Percentiles rank a stretch among this genome's conserved stretches.
Conservation (phyloP, 1,140 invertebrate species). For the Bombus pyrosoma region DNA sequence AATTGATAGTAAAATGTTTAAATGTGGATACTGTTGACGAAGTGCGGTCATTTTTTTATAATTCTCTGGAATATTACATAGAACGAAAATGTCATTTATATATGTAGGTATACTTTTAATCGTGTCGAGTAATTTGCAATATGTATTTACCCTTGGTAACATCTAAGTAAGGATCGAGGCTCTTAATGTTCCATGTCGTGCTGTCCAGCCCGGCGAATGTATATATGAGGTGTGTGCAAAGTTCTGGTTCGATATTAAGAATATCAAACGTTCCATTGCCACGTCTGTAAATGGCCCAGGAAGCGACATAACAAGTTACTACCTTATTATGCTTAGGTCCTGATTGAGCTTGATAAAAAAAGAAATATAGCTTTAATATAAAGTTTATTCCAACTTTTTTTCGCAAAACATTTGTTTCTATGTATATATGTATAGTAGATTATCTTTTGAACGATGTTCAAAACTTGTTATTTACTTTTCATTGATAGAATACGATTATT, state of each 20-base stretch:
- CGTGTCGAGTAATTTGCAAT: slow-evolving; percentile 14
- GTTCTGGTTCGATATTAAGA: slow-evolving; percentile 88
- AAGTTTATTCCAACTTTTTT: not conserved
- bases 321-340: slow-evolving; percentile 82
- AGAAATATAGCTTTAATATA: not conserved
- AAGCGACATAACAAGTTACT: slow-evolving; percentile 91
- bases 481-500: not conserved
- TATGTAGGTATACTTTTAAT: not conserved
- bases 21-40: slow-evolving; percentile 86
- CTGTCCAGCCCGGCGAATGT: slow-evolving; percentile 92
- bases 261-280: slow-evolving; percentile 85
- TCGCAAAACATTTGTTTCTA: no score
- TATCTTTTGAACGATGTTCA: not conserved
- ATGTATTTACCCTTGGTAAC: slow-evolving; percentile 86
- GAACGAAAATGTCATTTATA: not conserved
- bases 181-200: slow-evolving; percentile 85
- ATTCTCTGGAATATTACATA: slow-evolving; percentile 71
- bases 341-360: slow-evolving; percentile 13
- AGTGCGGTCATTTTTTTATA: slow-evolving; percentile 87
- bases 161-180: slow-evolving; percentile 89
- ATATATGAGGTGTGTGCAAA: slow-evolving; percentile 95
- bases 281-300: slow-evolving; percentile 89
- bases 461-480: not conserved
- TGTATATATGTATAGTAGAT: not conserved
- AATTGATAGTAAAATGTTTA: slow-evolving; percentile 91